phyloP scores from a whole-genome alignment of 2,888 invertebrate species.

The Spialia ferax region DNA sequence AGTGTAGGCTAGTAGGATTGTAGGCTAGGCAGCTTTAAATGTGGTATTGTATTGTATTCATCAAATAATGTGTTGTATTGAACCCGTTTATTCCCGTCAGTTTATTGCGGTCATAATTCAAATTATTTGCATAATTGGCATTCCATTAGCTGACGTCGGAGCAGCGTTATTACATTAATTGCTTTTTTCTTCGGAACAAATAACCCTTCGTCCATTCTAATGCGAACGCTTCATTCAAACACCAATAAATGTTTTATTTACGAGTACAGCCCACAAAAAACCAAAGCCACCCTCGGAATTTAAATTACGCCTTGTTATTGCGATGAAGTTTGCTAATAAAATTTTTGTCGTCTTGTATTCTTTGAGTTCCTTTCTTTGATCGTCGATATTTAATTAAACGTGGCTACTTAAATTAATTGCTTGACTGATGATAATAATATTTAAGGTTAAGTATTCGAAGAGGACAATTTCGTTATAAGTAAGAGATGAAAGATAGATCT shows the following conservation, averaged over 20 bases:
- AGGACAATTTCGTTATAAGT: no score
- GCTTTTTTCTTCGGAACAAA: constrained; percentile 58
- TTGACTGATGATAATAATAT: no score
- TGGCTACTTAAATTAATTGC: no score
- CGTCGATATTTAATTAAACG: background rate
- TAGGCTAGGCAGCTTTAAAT: no score
- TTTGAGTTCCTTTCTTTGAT: background rate
- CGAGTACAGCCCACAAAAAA: constrained; percentile 19
- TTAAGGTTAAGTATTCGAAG: no score
- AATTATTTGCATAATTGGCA: constrained; percentile 55
- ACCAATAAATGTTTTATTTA: constrained; percentile 57
- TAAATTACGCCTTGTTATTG: constrained; percentile 16
- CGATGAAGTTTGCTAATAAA: background rate
- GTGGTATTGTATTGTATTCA: background rate
- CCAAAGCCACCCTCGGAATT: constrained; percentile 41
- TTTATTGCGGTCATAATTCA: constrained; percentile 45
- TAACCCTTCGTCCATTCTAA: constrained; percentile 65
- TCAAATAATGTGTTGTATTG: background rate
- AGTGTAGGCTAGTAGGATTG: no score
- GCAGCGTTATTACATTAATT: constrained; percentile 66
- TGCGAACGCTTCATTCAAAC: constrained; percentile 64
- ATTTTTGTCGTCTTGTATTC: background rate
- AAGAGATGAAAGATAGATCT: no score
- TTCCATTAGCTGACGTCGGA: constrained; percentile 36
- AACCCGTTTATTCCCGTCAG: constrained; percentile 7